Conservation (phyloP, 2,797 vertebrate species). For the Falco rusticolus region DNA sequence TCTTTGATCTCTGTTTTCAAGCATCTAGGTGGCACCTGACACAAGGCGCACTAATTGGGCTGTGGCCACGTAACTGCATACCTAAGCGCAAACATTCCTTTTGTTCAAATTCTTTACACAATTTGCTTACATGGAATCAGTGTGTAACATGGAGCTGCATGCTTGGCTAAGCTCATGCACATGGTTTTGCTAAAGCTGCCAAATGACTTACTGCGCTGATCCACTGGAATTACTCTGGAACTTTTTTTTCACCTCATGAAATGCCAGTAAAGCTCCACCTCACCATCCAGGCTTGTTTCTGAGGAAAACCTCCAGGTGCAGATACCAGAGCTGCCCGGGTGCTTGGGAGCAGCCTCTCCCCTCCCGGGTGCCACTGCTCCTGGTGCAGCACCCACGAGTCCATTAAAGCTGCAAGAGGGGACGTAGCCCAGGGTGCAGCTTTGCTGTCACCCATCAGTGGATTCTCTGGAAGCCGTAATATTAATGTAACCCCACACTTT, state of each 20-base stretch:
- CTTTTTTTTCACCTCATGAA: background rate
- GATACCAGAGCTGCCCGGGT: background rate
- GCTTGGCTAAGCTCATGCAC: background rate
- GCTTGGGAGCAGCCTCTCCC: background rate
- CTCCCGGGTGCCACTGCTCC: background rate
- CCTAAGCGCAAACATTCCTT: background rate
- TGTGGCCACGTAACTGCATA: background rate
- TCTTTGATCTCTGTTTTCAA: background rate
- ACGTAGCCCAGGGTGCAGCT: background rate
- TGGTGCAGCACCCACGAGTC: background rate
- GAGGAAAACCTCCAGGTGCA: background rate
- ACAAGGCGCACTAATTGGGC: accelerated
- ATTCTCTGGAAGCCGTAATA: background rate
- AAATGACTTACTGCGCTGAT: accelerated
- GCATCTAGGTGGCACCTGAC: accelerated
- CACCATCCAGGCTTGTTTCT: background rate
- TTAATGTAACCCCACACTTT: background rate
- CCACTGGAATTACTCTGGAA: background rate
- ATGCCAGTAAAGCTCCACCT: background rate
- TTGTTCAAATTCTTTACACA: background rate
- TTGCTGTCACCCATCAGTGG: background rate
- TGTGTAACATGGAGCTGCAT: background rate
- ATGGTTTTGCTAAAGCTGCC: background rate
- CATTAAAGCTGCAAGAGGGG: background rate
- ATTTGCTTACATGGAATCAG: background rate